Evolutionary conservation across 2,797 vertebrate species (phyloP), one percentile per base, ranked within the genome.

Genomic region (Lutjanus argentimaculatus): DNA sequence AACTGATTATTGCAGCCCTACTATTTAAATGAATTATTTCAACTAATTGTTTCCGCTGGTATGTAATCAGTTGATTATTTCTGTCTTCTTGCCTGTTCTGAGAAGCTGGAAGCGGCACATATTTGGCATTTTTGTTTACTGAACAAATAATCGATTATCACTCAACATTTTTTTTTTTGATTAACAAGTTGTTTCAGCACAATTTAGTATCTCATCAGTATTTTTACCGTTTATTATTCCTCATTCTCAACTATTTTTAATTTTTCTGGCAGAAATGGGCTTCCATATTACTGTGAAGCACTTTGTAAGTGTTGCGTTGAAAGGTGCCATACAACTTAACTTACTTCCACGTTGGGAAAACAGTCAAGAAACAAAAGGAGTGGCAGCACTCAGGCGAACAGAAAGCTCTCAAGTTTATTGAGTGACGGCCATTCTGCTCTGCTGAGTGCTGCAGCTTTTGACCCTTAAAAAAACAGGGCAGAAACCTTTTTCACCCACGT

Each of bases 401-500:
- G 17, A 57, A 58, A 65, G 45, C 66, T 68, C 46, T 61, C 1
- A 2, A 6, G 36, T 61, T 56, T 19, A 19, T 22, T 76, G 74
- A 88, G 52, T 77, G 86, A 73, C 72, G 0, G 69, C 58, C 43
- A 0, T 74, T 78, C 43, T 58, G 56, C 5, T 36, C 30, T 36
- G 42, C 36, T 2, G 21, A 73, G 45, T 3, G 22, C 58, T 36
- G 71, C 67, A 57, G 72, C 80, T 52, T 73, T 43, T 83, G 70
- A 85, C 83, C 80, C 80, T 58, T 58, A 0, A 65, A 52, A 43
- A 66, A 67, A 57, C 69, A 30, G 72, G 52, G 2, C 19, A 5
- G 67, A 10, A 70, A 56, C 82, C 83, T 80, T 69, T 45, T 40
- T 82, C 40, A 77, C 79, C 85, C 58, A 6, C 10, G 14, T 85